A percentile compares a stretch with the other conserved stretches of the same genome.
These are phyloP conservation scores for Bergia puertoricense DNA, from an alignment of 92 coral and sea anemone genomes.

Conservation along the genomic window DNA sequence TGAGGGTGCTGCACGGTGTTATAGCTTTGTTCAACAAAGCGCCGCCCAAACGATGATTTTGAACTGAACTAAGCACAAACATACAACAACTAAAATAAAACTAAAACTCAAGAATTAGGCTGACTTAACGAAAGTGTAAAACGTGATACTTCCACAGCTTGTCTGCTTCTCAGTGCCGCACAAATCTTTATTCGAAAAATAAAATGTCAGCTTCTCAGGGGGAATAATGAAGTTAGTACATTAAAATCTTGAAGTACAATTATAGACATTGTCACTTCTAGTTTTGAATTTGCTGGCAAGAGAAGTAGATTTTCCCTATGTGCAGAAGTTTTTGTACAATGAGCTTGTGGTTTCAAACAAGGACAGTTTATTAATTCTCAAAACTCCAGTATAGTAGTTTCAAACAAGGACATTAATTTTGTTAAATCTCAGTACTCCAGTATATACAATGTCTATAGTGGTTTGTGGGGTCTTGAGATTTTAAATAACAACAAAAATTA, in stretches of 20 bases:
- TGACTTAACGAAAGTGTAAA: not conserved
- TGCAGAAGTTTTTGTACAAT: not conserved
- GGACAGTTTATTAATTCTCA: too few relatives aligned
- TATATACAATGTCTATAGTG: too few relatives aligned
- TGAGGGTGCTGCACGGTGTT: not conserved
- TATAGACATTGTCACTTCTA: not conserved
- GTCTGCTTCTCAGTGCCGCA: not conserved
- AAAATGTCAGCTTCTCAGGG: not conserved
- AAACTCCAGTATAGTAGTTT: too few relatives aligned
- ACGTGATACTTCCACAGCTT: not conserved
- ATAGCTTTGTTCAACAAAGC: constrained; percentile 20
- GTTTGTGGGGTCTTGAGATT: too few relatives aligned
- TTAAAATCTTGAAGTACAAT: not conserved
- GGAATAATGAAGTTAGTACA: not conserved
- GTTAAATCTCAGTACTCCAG: too few relatives aligned
- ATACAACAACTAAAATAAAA: too few relatives aligned
- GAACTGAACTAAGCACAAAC: not conserved
- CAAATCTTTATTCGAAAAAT: too few relatives aligned
- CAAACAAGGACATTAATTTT: not conserved
- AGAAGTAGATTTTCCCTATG: not conserved
- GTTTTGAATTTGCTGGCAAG: not conserved
- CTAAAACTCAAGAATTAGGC: not conserved
- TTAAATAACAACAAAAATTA: too few relatives aligned
- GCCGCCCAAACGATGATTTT: constrained; percentile 10
- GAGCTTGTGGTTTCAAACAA: not conserved